phyloP scores from a whole-genome alignment of 64 coral and sea anemone species.

The Montipora cactus region DNA sequence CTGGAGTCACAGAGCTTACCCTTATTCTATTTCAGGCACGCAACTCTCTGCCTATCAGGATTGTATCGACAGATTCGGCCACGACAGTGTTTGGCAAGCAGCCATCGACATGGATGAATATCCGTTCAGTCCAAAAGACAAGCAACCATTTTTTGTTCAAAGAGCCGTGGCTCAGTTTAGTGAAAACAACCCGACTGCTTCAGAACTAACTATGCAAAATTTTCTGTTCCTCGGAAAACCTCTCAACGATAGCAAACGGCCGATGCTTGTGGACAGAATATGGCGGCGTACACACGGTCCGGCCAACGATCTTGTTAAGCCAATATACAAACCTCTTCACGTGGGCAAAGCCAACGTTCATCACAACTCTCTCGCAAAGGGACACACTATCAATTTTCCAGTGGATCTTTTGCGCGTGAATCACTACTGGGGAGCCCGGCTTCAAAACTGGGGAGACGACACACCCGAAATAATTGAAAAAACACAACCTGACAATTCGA shows the following conservation, averaged over 20 bases:
- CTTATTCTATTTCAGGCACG: constrained; percentile 69
- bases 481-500: constrained; percentile 50
- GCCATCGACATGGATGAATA: constrained; percentile 92
- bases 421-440: constrained; percentile 78
- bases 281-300: constrained; percentile 61
- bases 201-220: constrained; percentile 80
- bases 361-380: constrained; percentile 36
- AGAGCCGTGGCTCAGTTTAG: constrained; percentile 45
- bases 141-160: constrained; percentile 50
- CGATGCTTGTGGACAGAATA: constrained; percentile 65
- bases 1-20: constrained; percentile 72
- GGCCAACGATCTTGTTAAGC: constrained; percentile 80
- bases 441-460: constrained; percentile 81
- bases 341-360: constrained; percentile 48
- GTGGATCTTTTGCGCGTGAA: constrained; percentile 52
- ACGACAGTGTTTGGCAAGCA: constrained; percentile 64
- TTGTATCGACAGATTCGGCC: constrained; percentile 63
- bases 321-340: constrained; percentile 69
- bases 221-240: constrained; percentile 88
- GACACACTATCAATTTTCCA: not conserved
- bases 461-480: constrained; percentile 71
- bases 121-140: constrained; percentile 75
- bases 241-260: constrained; percentile 38
- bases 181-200: constrained; percentile 1
- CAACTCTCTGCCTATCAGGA: constrained; percentile 76